Evolutionary conservation across 2,888 invertebrate genomes (phyloP), one percentile per base, ranked within the genome.

Genomic region (Acronicta alni): DNA sequence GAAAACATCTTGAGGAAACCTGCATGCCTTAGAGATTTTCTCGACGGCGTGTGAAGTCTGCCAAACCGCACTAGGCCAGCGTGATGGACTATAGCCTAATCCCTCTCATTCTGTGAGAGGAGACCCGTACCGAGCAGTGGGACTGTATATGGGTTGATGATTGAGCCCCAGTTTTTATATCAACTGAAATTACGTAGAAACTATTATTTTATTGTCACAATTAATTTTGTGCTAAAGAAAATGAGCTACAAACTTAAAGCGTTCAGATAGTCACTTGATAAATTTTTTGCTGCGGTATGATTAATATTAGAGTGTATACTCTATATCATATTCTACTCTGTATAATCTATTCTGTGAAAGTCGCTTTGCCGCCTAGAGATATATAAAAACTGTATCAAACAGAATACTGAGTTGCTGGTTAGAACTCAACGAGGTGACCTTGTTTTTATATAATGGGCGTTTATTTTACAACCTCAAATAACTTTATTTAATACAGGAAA

Each of bases 361-460:
- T 49, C 26, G 43, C 46, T 61, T 57, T 45, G 9, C n/a, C n/a
- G 53, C 57, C 23, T 58, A 18, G 47, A 51, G 48, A 46, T 59
- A 46, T 59, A 54, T 56, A 52, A 53, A 60, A 56, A 52, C n/a
- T 43, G 41, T 53, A 54, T 55, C 46, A 70, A 70, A 70, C 57
- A 51, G 43, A 66, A 70, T 55, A 53, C 49, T 38, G 32, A 42
- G 30, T 42, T 43, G 51, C 41, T 55, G 42, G 53, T 46, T 53
- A 42, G 45, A 46, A 46, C 12, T 43, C 26, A 38, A 61, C 39
- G 63, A n/a, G 54, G 58, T 6, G 42, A 61, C 54, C 42, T 51
- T 54, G 44, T 71, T 72, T 59, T 69, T 69, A 46, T 49, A 59
- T 35, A 66, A 55, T 53, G 17, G 20, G 26, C 15, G 45, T 30